Base-by-base conservation (phyloP, 2,113 vertebrate species). In the Anoplopoma fimbria region DNA sequence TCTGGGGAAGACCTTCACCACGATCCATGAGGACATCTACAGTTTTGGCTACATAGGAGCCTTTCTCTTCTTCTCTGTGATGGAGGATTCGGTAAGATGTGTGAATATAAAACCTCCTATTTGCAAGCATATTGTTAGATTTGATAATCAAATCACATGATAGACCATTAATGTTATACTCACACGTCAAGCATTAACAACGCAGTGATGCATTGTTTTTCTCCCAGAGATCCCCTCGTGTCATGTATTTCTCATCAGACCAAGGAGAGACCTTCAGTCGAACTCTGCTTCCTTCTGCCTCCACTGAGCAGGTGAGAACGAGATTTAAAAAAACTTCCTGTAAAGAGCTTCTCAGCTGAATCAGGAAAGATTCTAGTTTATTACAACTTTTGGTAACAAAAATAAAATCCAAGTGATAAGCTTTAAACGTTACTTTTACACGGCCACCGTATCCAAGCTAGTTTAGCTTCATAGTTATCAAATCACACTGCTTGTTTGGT, bases 1-100 rank as follows among this genome's bases (percentile, higher is more conserved):
- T 79, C 86, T 96, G 60, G 96, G 96, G 17, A 88, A 85, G 36
- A 95, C 89, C 12, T 95, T 95, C 85, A 89, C 86, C 72, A 93
- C 77, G 2, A 93, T 96, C 55, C 92, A 94, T 0, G 83, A 94
- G 55, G 94, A 95, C 81, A 89, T 95, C 89, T 96, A 85, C 88
- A 94, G 94, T 17, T 96, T 96, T 0, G 96, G 96, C 61, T 95
- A 95, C 88, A 95, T 96, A 0, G 95, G 96, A 38, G 90, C 93
- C 0, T 96, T 96, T 67, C 91, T 96, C 60, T 96, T 96, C 87
- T 95, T 95, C 69, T 96, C 96, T 0, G 94, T 96, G 77, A 94
- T 96, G 93, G 94, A 95, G 72, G 94, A 94, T 21, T 31, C 82
- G 81, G 96, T 96, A 40, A 90, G 82, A 75, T 1, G 15, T 23